Base-by-base conservation (phyloP, 2,113 vertebrate species). In the Colius striatus region DNA sequence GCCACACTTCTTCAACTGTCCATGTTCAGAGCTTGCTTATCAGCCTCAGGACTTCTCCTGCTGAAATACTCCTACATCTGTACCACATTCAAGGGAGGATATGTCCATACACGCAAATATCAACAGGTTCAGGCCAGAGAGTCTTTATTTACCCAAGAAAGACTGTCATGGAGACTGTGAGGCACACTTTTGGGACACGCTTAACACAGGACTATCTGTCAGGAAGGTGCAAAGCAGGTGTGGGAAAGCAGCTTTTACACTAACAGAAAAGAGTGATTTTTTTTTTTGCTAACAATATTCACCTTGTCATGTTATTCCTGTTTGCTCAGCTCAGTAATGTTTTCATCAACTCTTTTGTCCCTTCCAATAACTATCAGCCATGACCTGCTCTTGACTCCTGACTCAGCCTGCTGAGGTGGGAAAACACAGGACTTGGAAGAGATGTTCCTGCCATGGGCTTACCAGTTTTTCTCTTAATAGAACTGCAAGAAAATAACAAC, bases 381-480 rank as follows among this genome's bases (percentile, higher is more conserved):
- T 53, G 83, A 92, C 85, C 85, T 88, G 38, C 80, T 86, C 72
- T 11, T 11, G 45, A 92, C 75, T 90, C 63, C 78, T 93, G 79
- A 95, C 67, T 92, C 89, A 90, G 92, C 79, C 71, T 71, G 55
- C 25, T 32, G 89, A 92, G 68, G 85, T 88, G 53, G 63, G 67
- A 95, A 88, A 95, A 90, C 21, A 11, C 26, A 71, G 57, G 63
- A 71, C 57, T 90, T 90, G 34, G 63, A 88, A 93, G 60, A 80
- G 29, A 70, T 32, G 51, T 30, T 89, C 72, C 47, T 84, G 84
- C 68, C 71, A 91, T 22, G 26, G 75, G 36, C 41, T 58, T 82
- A 95, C 84, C 75, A 38, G 68, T 75, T 84, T 94, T 94, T 74
- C 85, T 79, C 89, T 83, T 89, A 94, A 80, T 58, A 89, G 79